These are phyloP conservation scores for Oplegnathus fasciatus DNA, from an alignment of 2,113 vertebrate genomes.

Conservation along the genomic window DNA sequence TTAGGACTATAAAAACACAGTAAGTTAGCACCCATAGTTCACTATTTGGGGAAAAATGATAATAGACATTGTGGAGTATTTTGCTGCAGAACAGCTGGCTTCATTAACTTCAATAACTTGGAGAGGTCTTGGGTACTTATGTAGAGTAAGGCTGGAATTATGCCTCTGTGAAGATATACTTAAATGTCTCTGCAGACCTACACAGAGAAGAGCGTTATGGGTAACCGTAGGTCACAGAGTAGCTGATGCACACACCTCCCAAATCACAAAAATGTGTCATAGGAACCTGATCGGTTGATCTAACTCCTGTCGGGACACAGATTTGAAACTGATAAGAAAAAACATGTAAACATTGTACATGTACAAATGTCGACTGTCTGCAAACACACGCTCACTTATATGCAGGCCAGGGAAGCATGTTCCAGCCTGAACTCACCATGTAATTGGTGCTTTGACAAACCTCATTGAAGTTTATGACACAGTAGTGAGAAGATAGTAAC, in stretches of 20 bases:
- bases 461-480: background rate
- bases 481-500: no score
- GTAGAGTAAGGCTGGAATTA: background rate
- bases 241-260: background rate
- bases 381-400: background rate
- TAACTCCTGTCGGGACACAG: background rate
- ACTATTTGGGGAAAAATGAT: background rate
- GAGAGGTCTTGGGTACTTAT: background rate
- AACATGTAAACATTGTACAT: background rate
- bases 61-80: background rate
- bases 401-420: no score
- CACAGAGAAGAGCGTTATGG: background rate
- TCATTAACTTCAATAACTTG: background rate
- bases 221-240: background rate
- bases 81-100: background rate
- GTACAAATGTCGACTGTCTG: background rate
- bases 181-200: background rate
- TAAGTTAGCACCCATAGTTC: background rate
- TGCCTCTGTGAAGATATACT: background rate
- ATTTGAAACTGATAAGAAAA: background rate
- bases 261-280: background rate
- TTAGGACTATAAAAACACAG: background rate
- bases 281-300: background rate
- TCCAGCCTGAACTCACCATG: no score
- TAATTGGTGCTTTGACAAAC: constrained; percentile 2